phyloP scores from a whole-genome alignment of 2,113 vertebrate genomes.

The Jaculus jaculus region DNA sequence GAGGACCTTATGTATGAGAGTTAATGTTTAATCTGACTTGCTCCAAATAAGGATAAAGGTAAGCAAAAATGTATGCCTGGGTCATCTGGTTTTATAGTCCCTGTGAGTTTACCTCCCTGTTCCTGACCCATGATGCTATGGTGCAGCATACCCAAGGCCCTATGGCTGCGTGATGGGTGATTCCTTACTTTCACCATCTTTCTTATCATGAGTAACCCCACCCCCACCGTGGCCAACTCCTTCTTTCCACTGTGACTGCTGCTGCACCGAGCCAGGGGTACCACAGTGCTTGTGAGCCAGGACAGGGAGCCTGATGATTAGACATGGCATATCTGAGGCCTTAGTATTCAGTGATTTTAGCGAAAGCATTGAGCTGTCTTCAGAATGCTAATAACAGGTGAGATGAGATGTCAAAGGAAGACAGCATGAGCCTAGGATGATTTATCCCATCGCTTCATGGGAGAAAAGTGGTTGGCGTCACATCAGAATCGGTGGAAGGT shows the following conservation, averaged over 20 bases:
- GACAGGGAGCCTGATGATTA: not conserved
- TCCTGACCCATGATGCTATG: not conserved
- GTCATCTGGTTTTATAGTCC: not conserved
- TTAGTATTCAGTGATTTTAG: not conserved
- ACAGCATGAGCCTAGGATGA: not conserved
- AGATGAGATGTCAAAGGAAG: conserved; percentile 24
- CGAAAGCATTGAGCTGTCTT: not conserved
- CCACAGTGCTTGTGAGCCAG: not conserved
- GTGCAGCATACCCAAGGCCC: not conserved
- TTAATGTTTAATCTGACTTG: not conserved
- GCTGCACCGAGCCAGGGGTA: not conserved
- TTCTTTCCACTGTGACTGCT: too few relatives aligned
- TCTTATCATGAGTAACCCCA: not conserved
- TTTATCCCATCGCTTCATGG: not conserved
- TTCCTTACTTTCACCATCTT: not conserved
- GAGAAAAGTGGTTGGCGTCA: not conserved
- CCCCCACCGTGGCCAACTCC: fast-evolving
- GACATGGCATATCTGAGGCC: not conserved
- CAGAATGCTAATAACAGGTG: not conserved
- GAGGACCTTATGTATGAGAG: not conserved
- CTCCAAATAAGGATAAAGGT: not conserved
- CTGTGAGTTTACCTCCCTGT: not conserved
- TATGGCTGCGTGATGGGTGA: not conserved
- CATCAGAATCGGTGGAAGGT: not conserved
- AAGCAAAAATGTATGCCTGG: not conserved